Base-by-base conservation (phyloP, 1,140 invertebrate species). In the Drosophila miranda region DNA sequence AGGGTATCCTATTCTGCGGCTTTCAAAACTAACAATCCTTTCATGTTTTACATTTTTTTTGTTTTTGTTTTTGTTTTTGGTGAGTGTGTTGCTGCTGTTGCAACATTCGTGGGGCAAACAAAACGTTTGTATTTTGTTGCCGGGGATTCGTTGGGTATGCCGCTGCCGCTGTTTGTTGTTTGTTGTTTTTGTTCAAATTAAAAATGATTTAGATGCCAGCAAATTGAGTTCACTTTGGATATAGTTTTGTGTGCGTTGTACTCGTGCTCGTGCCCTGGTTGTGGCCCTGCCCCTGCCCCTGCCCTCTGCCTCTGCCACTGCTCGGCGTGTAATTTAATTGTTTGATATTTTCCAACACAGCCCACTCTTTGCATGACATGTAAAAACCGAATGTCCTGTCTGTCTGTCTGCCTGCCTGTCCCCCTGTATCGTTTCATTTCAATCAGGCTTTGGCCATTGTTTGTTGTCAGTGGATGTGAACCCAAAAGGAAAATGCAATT, bases 121-220 rank as follows among this genome's bases (percentile, higher is more conserved):
- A 72, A 62, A 49, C 57, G 41, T 16, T 72, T 62, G 51, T 42
- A 54, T 61, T 72, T 52, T 61, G 68, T 62, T 73, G 68, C 11
- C 34, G 4, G 34, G 34, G 34, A 38, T 13, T 38, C 34, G 34
- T 5, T 38, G 34, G 34, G 34, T 1, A 13, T 4, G 34, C 34
- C 11, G 30, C 34, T 38, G 30, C 3, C 21, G 34, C 34, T 13
- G 16, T 16, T 16, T 16, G 16, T 16, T 11, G 50, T 34, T 28
- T 55, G 42, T 49, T 63, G 56, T 75, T 77, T 71, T 86, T 87
- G 77, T 52, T 60, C 74, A 86, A 86, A 86, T 86, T 86, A 86
- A 86, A 86, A 86, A 86, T 86, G 82, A 87, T 86, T 86, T 86
- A 86, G 74, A 78, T 86, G 82, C 78, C 57, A 86, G 82, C 73